Conservation (phyloP, 1,140 invertebrate species). For the Aradophagus sp. region DNA sequence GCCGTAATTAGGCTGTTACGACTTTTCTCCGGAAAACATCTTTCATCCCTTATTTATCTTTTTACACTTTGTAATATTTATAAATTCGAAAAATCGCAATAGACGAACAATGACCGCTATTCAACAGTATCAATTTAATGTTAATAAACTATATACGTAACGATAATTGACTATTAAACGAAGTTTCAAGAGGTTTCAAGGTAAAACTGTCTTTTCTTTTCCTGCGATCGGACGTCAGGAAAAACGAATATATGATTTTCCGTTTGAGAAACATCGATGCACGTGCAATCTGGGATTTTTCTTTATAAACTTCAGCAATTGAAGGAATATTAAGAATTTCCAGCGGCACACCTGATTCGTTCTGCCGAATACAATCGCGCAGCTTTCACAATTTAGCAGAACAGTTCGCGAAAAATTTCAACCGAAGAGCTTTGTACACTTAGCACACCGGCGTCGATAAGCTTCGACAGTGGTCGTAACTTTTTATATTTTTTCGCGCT, state of each 20-base stretch:
- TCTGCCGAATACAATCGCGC: constrained; percentile 28
- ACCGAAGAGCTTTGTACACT: constrained; percentile 44
- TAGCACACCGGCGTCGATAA: constrained; percentile 38
- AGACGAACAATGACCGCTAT: no score
- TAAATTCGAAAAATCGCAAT: no score
- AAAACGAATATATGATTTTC: constrained; percentile 10
- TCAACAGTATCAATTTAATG: no score
- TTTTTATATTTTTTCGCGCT: constrained; percentile 42
- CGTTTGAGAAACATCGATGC: constrained; percentile 1
- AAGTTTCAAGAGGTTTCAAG: constrained; percentile 4
- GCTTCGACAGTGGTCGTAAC: constrained; percentile 42
- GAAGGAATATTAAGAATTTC: constrained; percentile 42
- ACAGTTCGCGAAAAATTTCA: constrained; percentile 41
- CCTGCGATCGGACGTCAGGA: no score
- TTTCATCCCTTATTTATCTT: no score
- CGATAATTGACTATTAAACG: no score
- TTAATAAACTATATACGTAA: no score
- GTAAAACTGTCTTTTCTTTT: no score
- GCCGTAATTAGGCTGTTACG: no score
- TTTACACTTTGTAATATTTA: no score
- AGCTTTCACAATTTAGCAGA: constrained; percentile 27
- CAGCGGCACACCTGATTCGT: constrained; percentile 21
- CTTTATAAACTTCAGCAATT: constrained; percentile 40
- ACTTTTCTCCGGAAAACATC: no score
- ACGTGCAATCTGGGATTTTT: constrained; percentile 8